Evolutionary conservation across 2,888 invertebrate species (phyloP), one percentile per base, ranked within the genome.

Genomic region (Loripinus fragilis): DNA sequence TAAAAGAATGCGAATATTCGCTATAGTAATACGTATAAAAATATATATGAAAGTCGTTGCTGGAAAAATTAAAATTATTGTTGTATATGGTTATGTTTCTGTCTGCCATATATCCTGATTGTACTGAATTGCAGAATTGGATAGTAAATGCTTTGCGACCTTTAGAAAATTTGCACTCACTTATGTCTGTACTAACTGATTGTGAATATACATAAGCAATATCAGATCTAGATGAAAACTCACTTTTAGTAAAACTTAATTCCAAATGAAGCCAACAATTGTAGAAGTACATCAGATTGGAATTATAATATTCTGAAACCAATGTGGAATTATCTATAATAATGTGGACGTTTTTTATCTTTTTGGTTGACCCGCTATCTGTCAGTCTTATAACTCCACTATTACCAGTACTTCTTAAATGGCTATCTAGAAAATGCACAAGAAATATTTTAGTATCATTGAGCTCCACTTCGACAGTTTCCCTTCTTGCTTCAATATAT

Each of bases 11-110:
- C 8, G 12, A 10, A 5, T 52, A n/a, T 10, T 10, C 25, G 2
- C 3, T n/a, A n/a, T n/a, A 25, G 25, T 25, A 25, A 23, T 28
- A 52, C 5, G 20, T 67, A 20, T 72, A 41, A 15, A 55, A n/a
- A 23, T 55, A 52, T 45, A 76, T 67, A 28, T 66, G 66, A 0
- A 33, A 45, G 12, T 67, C 60, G n/a, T 15, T 15, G 0, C 10
- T n/a, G 12, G 55, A 41, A 23, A 52, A 38, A 17, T 71, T 25
- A 33, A 76, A 76, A 30, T 15, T 67, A 28, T 76, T 76, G 30
- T 66, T 55, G n/a, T 25, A 38, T n/a, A 76, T 68, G 25, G 17
- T 71, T 35, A 76, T 23, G 5, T 15, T 35, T 52, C 52, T 28
- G 25, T 3, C 25, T 10, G 5, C 2, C 1, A 8, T 28, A 5